Percentiles rank a stretch among this genome's conserved stretches.
Evolutionary conservation across 2,797 vertebrate species (phyloP).

Genomic region (Myotis vivesi): DNA sequence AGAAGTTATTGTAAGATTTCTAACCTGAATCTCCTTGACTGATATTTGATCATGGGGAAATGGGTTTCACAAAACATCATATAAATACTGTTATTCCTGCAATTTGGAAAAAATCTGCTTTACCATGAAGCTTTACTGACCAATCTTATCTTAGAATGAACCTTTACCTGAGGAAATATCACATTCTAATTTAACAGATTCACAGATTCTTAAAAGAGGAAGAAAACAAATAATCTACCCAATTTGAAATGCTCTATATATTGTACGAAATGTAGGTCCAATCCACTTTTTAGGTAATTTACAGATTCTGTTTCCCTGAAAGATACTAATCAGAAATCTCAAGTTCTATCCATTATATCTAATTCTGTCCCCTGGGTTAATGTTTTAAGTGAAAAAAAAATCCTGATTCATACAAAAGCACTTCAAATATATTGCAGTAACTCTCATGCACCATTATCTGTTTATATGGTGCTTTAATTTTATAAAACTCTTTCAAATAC

Average conservation of each 20-base stretch:
- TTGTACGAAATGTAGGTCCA: not conserved
- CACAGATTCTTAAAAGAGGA: not conserved
- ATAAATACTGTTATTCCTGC: not conserved
- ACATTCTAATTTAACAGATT: not conserved
- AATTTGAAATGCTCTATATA: not conserved
- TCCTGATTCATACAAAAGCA: not conserved
- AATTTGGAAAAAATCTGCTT: not conserved
- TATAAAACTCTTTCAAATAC: not conserved
- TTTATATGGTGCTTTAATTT: not conserved
- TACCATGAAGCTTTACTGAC: not conserved
- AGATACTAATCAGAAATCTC: not conserved
- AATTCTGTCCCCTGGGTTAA: not conserved
- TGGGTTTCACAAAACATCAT: not conserved
- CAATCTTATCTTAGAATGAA: not conserved
- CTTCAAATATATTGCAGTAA: not conserved
- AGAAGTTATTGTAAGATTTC: not conserved
- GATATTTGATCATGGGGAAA: not conserved
- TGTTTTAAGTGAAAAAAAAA: not conserved
- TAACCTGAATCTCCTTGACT: not conserved
- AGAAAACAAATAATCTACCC: not conserved
- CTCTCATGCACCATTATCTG: not conserved
- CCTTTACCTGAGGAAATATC: not conserved
- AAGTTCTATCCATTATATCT: not conserved
- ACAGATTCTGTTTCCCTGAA: not conserved
- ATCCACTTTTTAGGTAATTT: not conserved